phyloP scores from a whole-genome alignment of 2,113 vertebrate species.

The Myiozetetes cayanensis region DNA sequence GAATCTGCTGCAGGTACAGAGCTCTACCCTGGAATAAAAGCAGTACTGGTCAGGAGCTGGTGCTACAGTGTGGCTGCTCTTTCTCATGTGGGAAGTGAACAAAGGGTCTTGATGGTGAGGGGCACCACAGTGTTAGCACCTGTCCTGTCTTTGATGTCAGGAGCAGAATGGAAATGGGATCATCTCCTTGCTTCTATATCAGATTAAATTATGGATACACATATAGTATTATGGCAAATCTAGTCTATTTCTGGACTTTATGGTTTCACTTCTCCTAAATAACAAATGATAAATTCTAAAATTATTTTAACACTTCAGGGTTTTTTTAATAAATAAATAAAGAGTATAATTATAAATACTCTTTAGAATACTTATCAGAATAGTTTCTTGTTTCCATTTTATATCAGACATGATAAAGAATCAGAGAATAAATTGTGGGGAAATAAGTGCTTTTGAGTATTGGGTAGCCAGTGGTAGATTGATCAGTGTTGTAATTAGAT shows the following conservation, averaged over 20 bases:
- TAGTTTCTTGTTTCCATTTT: background rate
- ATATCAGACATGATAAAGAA: background rate
- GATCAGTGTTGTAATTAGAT: background rate
- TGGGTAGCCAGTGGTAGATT: background rate
- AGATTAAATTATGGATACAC: background rate
- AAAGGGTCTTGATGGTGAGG: background rate
- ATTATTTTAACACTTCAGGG: background rate
- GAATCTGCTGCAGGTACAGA: background rate
- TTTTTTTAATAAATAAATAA: background rate
- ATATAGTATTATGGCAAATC: background rate
- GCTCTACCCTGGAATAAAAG: background rate
- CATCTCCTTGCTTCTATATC: background rate
- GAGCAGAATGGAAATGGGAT: background rate
- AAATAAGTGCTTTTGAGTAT: background rate
- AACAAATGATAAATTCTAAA: background rate
- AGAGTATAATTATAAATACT: background rate
- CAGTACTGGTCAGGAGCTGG: background rate
- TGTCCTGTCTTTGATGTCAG: background rate
- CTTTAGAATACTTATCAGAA: background rate
- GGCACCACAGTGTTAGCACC: background rate
- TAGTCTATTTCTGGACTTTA: background rate
- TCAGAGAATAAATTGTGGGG: background rate
- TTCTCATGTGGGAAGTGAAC: rapidly evolving
- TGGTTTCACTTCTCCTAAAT: background rate
- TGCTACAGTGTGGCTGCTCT: background rate